Evolutionary conservation across 53 echinoderm and acorn worm species (phyloP).

Genomic region (Luidia sarsii): DNA sequence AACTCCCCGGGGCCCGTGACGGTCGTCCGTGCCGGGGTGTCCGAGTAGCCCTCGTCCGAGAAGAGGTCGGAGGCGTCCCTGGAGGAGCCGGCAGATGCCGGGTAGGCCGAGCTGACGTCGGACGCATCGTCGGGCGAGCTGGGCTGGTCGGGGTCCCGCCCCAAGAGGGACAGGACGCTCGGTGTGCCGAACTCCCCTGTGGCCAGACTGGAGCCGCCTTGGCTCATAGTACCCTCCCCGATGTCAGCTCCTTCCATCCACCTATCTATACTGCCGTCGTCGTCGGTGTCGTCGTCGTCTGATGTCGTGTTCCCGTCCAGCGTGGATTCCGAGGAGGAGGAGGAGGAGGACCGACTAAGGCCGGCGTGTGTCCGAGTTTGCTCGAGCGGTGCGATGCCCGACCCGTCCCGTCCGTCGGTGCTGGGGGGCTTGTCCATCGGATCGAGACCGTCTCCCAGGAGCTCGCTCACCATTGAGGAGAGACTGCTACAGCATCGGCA

Average conservation of each 20-base stretch:
- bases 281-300: neutral
- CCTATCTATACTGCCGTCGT: no score
- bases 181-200: constrained; percentile 19
- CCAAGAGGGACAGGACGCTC: constrained; percentile 11
- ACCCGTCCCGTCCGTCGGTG: no score
- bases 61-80: neutral
- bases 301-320: neutral
- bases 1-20: no score
- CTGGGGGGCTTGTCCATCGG: no score
- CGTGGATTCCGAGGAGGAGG: neutral
- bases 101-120: constrained; percentile 8
- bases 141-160: neutral
- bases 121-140: constrained; percentile 9
- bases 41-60: constrained; percentile 24
- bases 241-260: no score
- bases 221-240: neutral
- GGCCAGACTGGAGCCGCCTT: neutral
- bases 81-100: constrained; percentile 2
- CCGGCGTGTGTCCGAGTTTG: no score
- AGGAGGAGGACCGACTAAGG: no score
- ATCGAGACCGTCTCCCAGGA: no score
- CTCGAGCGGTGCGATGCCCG: no score
- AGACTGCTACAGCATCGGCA: no score
- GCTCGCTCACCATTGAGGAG: no score
- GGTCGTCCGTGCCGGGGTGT: neutral